Conservation (phyloP, 1,140 invertebrate genomes). For the Thaumetopoea pityocampa region DNA sequence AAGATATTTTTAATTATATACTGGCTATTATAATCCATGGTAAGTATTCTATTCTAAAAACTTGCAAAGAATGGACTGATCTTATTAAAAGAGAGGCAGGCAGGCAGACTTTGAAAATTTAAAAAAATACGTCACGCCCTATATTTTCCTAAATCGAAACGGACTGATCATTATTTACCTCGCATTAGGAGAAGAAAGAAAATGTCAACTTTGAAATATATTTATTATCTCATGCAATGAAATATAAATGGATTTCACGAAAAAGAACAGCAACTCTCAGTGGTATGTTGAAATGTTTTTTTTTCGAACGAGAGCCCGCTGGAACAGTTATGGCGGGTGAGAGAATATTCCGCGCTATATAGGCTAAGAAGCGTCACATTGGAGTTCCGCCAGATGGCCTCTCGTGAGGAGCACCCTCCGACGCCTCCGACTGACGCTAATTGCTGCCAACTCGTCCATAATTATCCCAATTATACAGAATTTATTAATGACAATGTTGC, state of each 20-base stretch:
- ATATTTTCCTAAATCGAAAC: no score
- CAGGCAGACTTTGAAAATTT: no score
- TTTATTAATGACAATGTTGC: constrained; percentile 54
- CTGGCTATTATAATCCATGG: no score
- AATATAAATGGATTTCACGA: not conserved
- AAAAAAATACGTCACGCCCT: no score
- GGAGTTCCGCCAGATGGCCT: constrained; percentile 61
- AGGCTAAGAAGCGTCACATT: constrained; percentile 38
- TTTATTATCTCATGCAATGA: no score
- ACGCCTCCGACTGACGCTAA: constrained; percentile 49
- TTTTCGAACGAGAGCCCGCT: constrained; percentile 29
- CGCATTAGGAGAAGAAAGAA: no score
- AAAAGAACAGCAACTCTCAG: constrained; percentile 2
- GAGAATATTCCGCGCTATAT: constrained; percentile 32
- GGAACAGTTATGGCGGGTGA: constrained; percentile 29
- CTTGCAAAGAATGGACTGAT: no score
- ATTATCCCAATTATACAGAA: constrained; percentile 64
- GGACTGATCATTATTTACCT: no score
- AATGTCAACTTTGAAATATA: no score
- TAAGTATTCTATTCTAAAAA: no score
- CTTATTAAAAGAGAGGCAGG: no score
- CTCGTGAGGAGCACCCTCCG: constrained; percentile 51
- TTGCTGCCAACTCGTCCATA: constrained; percentile 63
- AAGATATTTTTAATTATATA: no score
- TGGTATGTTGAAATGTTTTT: constrained; percentile 29